Percentiles rank a stretch among this genome's conserved stretches.
Conservation (phyloP, 2,113 vertebrate genomes). For the Synodontis membranacea region DNA sequence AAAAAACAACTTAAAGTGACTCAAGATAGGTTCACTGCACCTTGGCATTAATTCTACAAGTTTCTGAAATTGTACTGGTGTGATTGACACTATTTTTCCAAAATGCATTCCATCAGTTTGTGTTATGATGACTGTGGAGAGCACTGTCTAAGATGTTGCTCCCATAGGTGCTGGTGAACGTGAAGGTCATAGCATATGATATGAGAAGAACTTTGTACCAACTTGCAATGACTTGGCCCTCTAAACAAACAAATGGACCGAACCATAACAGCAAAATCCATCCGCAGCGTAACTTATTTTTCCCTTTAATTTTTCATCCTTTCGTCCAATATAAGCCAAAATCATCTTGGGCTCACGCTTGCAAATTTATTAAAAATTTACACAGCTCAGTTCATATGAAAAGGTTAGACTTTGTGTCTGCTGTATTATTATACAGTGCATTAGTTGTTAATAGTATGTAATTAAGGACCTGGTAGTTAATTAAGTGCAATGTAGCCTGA, state of each 20-base stretch:
- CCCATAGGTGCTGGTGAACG: background rate
- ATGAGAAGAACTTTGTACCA: background rate
- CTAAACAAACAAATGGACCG: background rate
- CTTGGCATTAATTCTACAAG: background rate
- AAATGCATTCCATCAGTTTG: background rate
- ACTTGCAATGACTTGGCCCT: background rate
- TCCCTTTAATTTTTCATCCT: slow-evolving; percentile 2
- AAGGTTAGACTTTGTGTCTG: slow-evolving; percentile 17
- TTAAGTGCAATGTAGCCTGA: slow-evolving; percentile 27
- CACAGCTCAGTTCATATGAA: slow-evolving; percentile 21
- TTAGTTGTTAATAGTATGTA: slow-evolving; percentile 5
- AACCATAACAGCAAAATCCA: background rate
- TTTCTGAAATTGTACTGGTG: background rate
- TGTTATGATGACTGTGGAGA: background rate
- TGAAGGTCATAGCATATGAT: background rate
- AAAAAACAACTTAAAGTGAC: background rate
- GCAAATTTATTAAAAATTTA: background rate
- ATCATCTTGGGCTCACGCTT: background rate
- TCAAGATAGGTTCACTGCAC: background rate
- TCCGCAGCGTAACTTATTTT: background rate
- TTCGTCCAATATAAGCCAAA: background rate
- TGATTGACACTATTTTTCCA: background rate
- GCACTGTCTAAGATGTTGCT: background rate
- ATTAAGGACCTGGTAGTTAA: slow-evolving; percentile 15
- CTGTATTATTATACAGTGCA: slow-evolving; percentile 3